These are phyloP conservation scores for Patiria miniata DNA, from an alignment of 35 echinoderm and acorn worm species.

Conservation along the genomic window DNA sequence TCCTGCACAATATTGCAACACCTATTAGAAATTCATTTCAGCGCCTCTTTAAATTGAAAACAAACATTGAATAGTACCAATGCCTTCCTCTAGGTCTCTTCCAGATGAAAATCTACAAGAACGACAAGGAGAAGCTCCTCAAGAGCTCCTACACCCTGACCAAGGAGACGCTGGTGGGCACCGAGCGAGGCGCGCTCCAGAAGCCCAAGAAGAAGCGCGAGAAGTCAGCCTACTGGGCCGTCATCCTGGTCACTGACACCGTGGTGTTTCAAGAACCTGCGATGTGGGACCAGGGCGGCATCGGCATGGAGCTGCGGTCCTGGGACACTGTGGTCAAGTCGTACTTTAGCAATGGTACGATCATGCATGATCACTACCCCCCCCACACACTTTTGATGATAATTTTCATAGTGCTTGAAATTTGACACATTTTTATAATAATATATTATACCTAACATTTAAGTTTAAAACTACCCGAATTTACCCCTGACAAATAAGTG, in stretches of 20 bases:
- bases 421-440: not conserved
- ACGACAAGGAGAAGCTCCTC: slow-evolving; percentile 48
- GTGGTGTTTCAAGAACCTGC: slow-evolving; percentile 45
- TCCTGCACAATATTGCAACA: too few species aligned
- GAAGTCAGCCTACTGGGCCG: slow-evolving; percentile 43
- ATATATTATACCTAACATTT: not conserved
- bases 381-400: not conserved
- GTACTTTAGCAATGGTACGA: slow-evolving; percentile 45
- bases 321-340: slow-evolving; percentile 57
- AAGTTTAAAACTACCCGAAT: not conserved
- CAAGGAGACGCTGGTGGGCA: slow-evolving; percentile 47
- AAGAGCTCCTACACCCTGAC: slow-evolving; percentile 41
- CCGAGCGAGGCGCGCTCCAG: slow-evolving; percentile 41
- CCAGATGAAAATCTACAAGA: slow-evolving; percentile 58
- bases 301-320: slow-evolving; percentile 32
- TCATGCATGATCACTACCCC: not conserved
- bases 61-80: too few species aligned
- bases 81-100: slow-evolving; percentile 22
- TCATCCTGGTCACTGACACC: slow-evolving; percentile 48
- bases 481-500: too few species aligned
- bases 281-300: slow-evolving; percentile 34
- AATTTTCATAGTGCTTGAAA: not conserved
- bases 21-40: too few species aligned
- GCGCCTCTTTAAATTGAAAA: too few species aligned
- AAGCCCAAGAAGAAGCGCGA: not conserved